Base-by-base conservation (phyloP, 2,113 vertebrate genomes). In the Zapus hudsonius region DNA sequence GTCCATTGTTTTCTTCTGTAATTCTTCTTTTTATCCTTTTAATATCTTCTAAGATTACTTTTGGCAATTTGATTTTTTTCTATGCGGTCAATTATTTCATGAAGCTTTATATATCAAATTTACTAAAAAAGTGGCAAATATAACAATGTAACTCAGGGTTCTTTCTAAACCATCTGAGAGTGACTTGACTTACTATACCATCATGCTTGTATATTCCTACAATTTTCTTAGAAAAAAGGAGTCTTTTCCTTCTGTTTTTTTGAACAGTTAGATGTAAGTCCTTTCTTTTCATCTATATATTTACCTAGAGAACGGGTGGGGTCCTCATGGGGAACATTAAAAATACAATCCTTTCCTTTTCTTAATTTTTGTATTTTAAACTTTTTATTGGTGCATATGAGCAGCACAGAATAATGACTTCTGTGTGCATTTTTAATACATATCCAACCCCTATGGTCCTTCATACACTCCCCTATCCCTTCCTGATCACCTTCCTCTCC, bases 101-200 rank as follows among this genome's bases (percentile, higher is more conserved):
- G n/a, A n/a, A n/a, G n/a, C n/a, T n/a, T 31, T 29, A 17, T 25
- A 80, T 80, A 42, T 79, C 44, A 87, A 84, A 95, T 7, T 73
- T n/a, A n/a, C n/a, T 87, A 83, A 29, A 76, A 61, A 86, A 89
- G 31, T 67, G 83, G 15, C 25, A 94, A 80, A 92, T 84, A 73
- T 3, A n/a, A n/a, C n/a, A 63, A 55, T 38, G 33, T 42, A 63
- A 47, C n/a, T n/a, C n/a, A 82, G 10, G 20, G 2, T 29, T 61
- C 57, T 82, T 83, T 33, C 84, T 13, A 40, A 93, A 47, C 17
- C 6, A 23, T 79, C 73, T 87, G 27, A 82, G 16, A 89, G 7
- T 72, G 42, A 23, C 12, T n/a, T 91, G 17, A 81, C 9, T n/a
- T 85, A 6, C 52, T 42, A 4, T 1, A 61, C 27, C 22, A 47